Conservation (phyloP, 2,113 vertebrate species). For the Centropristis striata region DNA sequence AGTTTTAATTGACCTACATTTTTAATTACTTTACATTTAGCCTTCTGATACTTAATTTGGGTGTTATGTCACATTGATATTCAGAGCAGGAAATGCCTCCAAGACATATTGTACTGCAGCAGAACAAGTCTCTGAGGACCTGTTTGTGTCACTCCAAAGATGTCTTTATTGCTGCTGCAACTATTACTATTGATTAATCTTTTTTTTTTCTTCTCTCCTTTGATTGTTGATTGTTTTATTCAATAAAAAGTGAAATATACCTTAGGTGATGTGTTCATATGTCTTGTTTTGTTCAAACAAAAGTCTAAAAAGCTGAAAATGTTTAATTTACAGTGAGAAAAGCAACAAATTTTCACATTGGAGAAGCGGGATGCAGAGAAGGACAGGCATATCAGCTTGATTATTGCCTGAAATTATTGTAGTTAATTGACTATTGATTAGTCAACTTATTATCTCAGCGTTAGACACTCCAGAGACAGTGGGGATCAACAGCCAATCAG, state of each 20-base stretch:
- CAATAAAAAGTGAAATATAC: not conserved
- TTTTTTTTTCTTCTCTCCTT: not conserved
- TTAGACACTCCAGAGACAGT: too few species aligned
- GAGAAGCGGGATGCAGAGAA: not conserved
- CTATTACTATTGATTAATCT: not conserved
- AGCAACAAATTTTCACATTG: not conserved
- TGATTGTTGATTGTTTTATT: not conserved
- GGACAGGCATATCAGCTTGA: too few species aligned
- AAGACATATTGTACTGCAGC: constrained; percentile 7
- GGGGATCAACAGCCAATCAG: too few species aligned
- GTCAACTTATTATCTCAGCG: not conserved
- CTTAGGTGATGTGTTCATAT: not conserved
- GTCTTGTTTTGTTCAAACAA: not conserved
- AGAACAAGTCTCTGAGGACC: not conserved
- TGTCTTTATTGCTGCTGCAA: not conserved
- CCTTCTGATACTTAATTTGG: not conserved
- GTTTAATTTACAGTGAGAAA: not conserved
- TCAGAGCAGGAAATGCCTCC: constrained; percentile 40
- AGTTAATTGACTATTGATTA: not conserved
- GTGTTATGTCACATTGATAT: constrained; percentile 22
- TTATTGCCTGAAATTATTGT: too few species aligned
- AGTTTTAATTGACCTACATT: constrained; percentile 6
- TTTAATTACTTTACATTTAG: not conserved
- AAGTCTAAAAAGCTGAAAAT: not conserved
- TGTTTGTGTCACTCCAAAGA: constrained; percentile 5